phyloP scores from a whole-genome alignment of 2,113 vertebrate species.

The Apteryx owenii region DNA sequence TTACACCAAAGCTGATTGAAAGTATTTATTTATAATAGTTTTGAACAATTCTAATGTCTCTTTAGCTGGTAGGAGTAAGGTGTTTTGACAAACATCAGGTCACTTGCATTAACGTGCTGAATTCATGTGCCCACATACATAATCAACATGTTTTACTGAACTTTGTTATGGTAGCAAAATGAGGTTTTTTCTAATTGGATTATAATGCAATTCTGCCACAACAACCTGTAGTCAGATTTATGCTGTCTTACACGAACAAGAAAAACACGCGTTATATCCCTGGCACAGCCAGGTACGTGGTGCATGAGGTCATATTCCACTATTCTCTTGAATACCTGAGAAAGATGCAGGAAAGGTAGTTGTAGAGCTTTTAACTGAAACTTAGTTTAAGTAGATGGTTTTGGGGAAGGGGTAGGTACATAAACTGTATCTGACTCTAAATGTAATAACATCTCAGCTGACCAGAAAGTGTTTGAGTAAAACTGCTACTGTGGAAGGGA shows the following conservation, averaged over 20 bases:
- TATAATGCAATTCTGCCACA: background rate
- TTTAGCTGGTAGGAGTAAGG: no score
- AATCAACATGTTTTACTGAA: no score
- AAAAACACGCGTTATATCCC: no score
- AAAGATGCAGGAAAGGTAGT: background rate
- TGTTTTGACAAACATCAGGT: no score
- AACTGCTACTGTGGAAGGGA: background rate
- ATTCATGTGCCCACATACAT: no score
- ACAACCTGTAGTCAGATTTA: no score
- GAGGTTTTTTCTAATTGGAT: background rate
- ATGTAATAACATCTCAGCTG: background rate
- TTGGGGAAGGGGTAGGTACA: background rate
- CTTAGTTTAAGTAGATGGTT: background rate
- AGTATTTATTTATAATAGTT: no score
- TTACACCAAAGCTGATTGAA: no score
- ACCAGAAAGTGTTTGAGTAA: background rate
- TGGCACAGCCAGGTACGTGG: background rate
- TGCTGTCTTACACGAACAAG: no score
- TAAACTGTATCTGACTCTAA: background rate
- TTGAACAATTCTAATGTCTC: no score
- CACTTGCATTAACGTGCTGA: no score
- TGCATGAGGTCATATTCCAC: background rate
- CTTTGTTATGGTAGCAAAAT: background rate
- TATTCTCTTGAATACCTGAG: background rate
- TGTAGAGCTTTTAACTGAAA: background rate